Conservation (phyloP, 2,113 vertebrate species). For the Pseudopodoces humilis region DNA sequence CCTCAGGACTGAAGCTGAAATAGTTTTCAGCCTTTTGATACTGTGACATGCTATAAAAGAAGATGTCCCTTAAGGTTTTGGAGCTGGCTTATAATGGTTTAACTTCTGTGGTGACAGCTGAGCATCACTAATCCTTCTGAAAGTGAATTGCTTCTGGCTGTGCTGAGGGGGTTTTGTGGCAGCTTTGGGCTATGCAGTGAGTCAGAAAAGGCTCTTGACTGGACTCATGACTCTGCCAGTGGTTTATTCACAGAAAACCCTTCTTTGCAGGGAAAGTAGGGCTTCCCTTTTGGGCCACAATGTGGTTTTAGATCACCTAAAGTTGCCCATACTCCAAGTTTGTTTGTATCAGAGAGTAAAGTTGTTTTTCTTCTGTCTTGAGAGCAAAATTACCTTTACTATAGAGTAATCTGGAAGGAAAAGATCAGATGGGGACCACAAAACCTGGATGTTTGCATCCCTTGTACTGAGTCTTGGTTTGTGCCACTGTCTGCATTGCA, state of each 20-base stretch:
- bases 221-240: background rate
- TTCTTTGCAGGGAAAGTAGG: background rate
- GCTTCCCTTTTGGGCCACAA: background rate
- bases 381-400: background rate
- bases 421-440: background rate
- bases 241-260: background rate
- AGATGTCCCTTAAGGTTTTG: background rate
- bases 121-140: background rate
- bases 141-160: background rate
- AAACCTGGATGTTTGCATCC: background rate
- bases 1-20: background rate
- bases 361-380: background rate
- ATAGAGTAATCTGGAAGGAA: background rate
- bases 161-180: background rate
- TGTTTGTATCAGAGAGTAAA: background rate
- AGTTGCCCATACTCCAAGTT: rapidly evolving
- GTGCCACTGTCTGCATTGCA: background rate
- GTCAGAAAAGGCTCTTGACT: background rate
- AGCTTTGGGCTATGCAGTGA: background rate
- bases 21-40: background rate
- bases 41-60: background rate
- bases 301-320: background rate
- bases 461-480: background rate
- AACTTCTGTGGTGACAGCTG: background rate
- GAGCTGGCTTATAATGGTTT: background rate